Percentiles rank a stretch among this genome's conserved stretches.
phyloP scores from a whole-genome alignment of 2,113 vertebrate genomes.

The Alligator mississippiensis region DNA sequence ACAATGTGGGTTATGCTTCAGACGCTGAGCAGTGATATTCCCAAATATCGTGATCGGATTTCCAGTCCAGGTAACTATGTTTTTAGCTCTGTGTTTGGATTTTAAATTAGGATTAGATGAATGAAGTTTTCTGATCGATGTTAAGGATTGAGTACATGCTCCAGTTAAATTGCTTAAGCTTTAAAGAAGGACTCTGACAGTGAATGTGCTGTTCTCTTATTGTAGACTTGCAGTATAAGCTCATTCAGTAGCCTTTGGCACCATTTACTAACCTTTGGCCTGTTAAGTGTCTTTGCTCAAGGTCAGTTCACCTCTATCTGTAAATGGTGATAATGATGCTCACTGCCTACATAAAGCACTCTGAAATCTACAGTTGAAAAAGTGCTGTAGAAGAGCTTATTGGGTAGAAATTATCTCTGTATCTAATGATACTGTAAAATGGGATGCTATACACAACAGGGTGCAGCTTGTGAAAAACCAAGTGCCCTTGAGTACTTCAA shows the following conservation, averaged over 20 bases:
- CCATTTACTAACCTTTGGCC: neutral
- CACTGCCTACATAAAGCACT: no score
- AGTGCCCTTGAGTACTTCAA: no score
- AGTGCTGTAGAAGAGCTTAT: no score
- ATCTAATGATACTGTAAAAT: no score
- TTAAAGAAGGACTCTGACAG: neutral
- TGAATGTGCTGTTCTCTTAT: neutral
- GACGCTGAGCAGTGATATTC: conserved; percentile 89
- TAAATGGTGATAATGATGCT: no score
- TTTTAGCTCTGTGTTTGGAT: neutral
- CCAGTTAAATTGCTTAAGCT: neutral
- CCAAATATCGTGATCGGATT: conserved; percentile 92
- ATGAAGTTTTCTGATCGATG: neutral
- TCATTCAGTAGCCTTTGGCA: neutral
- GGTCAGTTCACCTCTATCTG: no score
- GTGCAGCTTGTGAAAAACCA: no score
- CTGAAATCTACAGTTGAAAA: no score
- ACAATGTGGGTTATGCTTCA: conserved; percentile 99
- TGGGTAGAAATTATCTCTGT: no score
- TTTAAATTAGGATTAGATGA: neutral
- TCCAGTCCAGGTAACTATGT: conserved; percentile 87
- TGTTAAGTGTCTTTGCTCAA: no score
- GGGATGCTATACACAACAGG: no score
- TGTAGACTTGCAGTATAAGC: neutral
- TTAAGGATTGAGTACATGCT: neutral